phyloP scores from a whole-genome alignment of 2,113 vertebrate species.

The Rattus norvegicus region GRCr8 NC_086034.1:4166501-4167000 shows the following conservation, averaged over 20 bases:
- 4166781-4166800: slow-evolving; percentile 81
- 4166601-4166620: slow-evolving; percentile 59
- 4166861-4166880: slow-evolving; percentile 77
- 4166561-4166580: slow-evolving; percentile 64
- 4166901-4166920: slow-evolving; percentile 80
- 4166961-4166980: slow-evolving; percentile 57
- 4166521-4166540: slow-evolving; percentile 43
- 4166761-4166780: slow-evolving; percentile 80
- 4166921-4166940: slow-evolving; percentile 62
- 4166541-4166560: slow-evolving; percentile 70
- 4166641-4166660: too few species aligned
- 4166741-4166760: slow-evolving; percentile 83
- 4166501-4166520: slow-evolving; percentile 66
- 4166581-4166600: slow-evolving; percentile 62
- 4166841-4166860: slow-evolving; percentile 77
- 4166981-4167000: slow-evolving; percentile 41
- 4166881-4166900: slow-evolving; percentile 73
- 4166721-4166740: slow-evolving; percentile 79
- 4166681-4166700: background rate
- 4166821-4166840: slow-evolving; percentile 83
- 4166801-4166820: slow-evolving; percentile 85
- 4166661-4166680: background rate
- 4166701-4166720: slow-evolving; percentile 61
- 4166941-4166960: slow-evolving; percentile 61
- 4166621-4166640: slow-evolving; percentile 36